A percentile compares a stretch with the other conserved stretches of the same genome.
phyloP scores from a whole-genome alignment of 2,113 vertebrate genomes.

The Fukomys damarensis region DNA sequence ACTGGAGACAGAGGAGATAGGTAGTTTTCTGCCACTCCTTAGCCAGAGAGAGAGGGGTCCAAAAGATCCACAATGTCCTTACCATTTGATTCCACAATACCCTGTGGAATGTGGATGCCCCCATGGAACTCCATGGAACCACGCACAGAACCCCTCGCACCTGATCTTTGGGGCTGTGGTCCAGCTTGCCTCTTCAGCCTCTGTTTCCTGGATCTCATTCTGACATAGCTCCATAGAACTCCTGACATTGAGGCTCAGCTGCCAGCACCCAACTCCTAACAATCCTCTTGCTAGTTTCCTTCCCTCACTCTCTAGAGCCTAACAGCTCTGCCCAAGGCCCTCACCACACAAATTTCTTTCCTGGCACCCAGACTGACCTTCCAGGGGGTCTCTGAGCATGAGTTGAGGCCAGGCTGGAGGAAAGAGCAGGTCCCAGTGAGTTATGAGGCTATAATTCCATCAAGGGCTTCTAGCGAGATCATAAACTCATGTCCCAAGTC shows the following conservation, averaged over 20 bases:
- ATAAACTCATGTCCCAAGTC: conserved; percentile 74
- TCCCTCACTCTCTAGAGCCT: not conserved
- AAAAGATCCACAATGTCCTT: not conserved
- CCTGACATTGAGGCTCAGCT: not conserved
- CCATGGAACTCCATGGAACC: not conserved
- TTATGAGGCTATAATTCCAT: conserved; percentile 84
- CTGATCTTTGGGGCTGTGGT: not conserved
- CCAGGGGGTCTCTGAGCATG: not conserved
- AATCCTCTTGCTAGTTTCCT: not conserved
- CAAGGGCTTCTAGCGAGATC: conserved; percentile 80
- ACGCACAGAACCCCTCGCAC: not conserved
- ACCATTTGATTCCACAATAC: not conserved
- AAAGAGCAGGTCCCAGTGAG: conserved; percentile 73
- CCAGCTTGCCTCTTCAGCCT: not conserved
- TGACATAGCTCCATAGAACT: not conserved
- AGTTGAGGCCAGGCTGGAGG: not conserved
- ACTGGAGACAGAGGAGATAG: not conserved
- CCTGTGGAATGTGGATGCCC: too few relatives aligned
- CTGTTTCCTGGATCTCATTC: not conserved
- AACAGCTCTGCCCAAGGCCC: not conserved
- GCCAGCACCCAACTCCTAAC: not conserved
- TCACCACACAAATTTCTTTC: not conserved
- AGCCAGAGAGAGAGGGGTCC: not conserved
- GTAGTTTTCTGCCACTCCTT: rapidly evolving
- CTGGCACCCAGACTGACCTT: conserved; percentile 1